Evolutionary conservation across 2,888 invertebrate genomes (phyloP), one percentile per base, ranked within the genome.

Genomic region (Bursaphelenchus okinawaensis): DNA sequence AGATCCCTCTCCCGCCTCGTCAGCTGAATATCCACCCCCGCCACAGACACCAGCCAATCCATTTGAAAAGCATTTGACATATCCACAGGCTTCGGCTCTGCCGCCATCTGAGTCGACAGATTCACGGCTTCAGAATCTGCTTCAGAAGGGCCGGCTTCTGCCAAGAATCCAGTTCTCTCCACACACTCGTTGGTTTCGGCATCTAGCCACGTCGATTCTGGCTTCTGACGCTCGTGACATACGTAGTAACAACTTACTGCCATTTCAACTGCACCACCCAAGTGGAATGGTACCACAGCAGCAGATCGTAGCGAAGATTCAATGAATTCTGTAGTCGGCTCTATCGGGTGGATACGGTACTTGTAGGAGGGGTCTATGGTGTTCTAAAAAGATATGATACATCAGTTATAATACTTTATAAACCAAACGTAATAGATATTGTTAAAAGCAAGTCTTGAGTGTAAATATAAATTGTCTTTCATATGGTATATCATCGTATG

Each of bases 181-280:
- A 63, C 28, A 50, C 22, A 26, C 50, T 74, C 72, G 27, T 68
- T 72, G n/a, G 74, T 75, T 26, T 64, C 59, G 23, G 62, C 62
- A 55, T 70, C 58, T 19, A 71, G 51, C 26, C 40, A 52, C 16
- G 65, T 51, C 29, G 66, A 56, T 7, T 52, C 12, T 9, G 74
- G 71, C 28, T 63, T 63, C n/a, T 19, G 56, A 31, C 67, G 71
- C 20, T 75, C 57, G 20, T 29, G 29, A 27, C 66, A 55, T 50
- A 75, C 40, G 52, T 66, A 40, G 52, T 67, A 75, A n/a, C 72
- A 40, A 12, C 63, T 60, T 16, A 71, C 71, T 4, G 71, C 63
- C n/a, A 71, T 52, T 20, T 63, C 59, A 4, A 71, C 51, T 9
- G 54, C 62, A 20, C 58, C 40, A n/a, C 74, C 71, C 56, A 71